Conservation (phyloP, 2,797 vertebrate species). For the Macropodus opercularis region DNA sequence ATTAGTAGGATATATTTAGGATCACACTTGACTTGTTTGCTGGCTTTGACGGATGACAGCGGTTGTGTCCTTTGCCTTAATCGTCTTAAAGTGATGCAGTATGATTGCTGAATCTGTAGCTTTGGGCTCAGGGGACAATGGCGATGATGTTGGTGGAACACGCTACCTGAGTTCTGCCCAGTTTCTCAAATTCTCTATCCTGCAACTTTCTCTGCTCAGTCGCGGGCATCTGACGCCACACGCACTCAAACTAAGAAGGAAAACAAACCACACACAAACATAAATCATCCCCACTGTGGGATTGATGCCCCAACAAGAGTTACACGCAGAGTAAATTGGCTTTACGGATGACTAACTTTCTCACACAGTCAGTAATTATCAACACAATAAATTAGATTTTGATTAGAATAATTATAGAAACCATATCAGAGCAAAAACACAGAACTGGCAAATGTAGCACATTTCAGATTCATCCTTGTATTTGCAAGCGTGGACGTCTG, state of each 20-base stretch:
- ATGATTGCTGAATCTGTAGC: neutral
- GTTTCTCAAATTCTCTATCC: constrained; percentile 74
- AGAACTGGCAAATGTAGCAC: constrained; percentile 44
- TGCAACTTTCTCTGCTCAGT: constrained; percentile 65
- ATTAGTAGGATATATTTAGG: no score
- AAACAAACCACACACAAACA: constrained; percentile 14
- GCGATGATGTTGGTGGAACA: neutral
- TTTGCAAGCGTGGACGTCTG: constrained; percentile 42
- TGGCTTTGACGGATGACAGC: neutral
- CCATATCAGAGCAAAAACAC: constrained; percentile 43
- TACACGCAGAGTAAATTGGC: constrained; percentile 37
- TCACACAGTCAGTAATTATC: constrained; percentile 63
- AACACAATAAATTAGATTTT: constrained; percentile 64
- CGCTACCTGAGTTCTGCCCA: neutral
- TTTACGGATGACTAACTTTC: constrained; percentile 57
- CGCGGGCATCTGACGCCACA: constrained; percentile 75
- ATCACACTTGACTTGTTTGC: neutral
- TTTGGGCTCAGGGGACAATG: neutral
- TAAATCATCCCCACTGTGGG: constrained; percentile 15
- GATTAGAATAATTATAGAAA: constrained; percentile 71
- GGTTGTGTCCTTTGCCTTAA: constrained; percentile 36
- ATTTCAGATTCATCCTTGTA: constrained; percentile 29
- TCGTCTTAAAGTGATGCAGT: constrained; percentile 8
- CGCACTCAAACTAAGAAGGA: constrained; percentile 77
- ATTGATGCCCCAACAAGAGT: constrained; percentile 11